Base-by-base conservation (phyloP, 2,113 vertebrate genomes). In the Argyrosomus japonicus region DNA sequence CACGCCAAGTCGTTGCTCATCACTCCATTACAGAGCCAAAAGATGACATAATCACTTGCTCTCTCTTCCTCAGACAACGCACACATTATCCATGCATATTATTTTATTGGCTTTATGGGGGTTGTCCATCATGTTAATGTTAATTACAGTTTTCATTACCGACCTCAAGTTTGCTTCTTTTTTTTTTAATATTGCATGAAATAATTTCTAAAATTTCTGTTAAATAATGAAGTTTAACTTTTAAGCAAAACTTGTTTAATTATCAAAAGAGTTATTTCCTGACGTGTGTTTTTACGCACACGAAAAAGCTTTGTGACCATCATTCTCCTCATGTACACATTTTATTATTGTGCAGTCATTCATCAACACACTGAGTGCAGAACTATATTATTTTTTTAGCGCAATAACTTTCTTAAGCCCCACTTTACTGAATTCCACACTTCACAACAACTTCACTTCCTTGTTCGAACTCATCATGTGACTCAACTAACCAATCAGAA, bases 1-100 rank as follows among this genome's bases (percentile, higher is more conserved):
- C 48, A 25, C 10, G 14, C 68, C 74, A 84, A 83, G 82, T 70
- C 48, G 36, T 88, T 79, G 69, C 81, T 90, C 88, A 83, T 91
- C 64, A 7, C 36, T 72, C 51, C 68, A 60, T 87, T 58, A 47
- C 40, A 13, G 48, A 79, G 84, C 81, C 79, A 90, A 78, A 84
- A 79, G 36, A 92, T 89, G 91, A 89, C 85, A 86, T 75, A 88
- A 92, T 91, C 87, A 82, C 81, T 63, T 86, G 87, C 79, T 86
- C 72, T 58, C 47, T 74, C 76, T 27, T 74, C 54, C 50, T 72
- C 23, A 45, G 56, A 76, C 50, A 43, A n/a, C 79, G 71, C 45
- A 58, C 21, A 88, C 15, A 10, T 17, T 54, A 63, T 64, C 21
- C 13, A n/a, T 43, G n/a, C 21, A 10, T 68, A 50, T 32, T 71